A percentile compares a stretch with the other conserved stretches of the same genome.
These are phyloP conservation scores for Umimayanthus chanpuru DNA, from an alignment of 92 coral and sea anemone species.

Conservation along the genomic window DNA sequence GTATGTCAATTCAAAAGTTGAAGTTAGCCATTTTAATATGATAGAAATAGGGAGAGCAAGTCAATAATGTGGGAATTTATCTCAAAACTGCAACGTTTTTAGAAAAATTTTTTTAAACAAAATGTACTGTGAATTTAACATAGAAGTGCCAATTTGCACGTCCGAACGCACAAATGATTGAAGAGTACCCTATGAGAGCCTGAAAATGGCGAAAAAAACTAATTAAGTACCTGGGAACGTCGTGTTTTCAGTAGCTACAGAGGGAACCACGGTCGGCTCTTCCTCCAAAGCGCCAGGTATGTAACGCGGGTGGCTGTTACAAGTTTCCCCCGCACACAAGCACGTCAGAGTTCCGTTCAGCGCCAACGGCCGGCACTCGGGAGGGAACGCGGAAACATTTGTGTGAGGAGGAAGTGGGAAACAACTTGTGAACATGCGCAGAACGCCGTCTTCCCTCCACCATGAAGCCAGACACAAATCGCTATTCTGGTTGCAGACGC, in stretches of 20 bases:
- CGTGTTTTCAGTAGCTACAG: background rate
- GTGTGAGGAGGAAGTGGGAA: slow-evolving; percentile 32
- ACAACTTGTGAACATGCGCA: slow-evolving; percentile 42
- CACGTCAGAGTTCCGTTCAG: slow-evolving; percentile 29
- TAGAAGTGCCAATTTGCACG: too few species aligned
- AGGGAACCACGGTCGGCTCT: background rate
- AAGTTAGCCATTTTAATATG: too few species aligned
- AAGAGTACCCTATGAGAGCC: too few species aligned
- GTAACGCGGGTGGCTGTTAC: slow-evolving; percentile 15
- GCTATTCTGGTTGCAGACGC: slow-evolving; percentile 30
- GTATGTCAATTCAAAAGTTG: too few species aligned
- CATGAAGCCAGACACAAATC: slow-evolving; percentile 41
- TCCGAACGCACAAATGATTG: too few species aligned
- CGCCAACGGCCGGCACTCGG: background rate
- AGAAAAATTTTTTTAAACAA: too few species aligned
- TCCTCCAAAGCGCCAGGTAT: background rate
- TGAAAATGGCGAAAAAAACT: too few species aligned
- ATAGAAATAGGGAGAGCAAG: too few species aligned
- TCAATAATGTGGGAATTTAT: too few species aligned
- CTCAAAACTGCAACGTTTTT: too few species aligned
- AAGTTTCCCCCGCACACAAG: slow-evolving; percentile 9
- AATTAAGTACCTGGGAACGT: slow-evolving; percentile 25
- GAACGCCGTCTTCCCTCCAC: slow-evolving; percentile 21
- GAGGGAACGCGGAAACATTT: background rate
- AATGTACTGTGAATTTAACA: too few species aligned